Evolutionary conservation across 2,888 invertebrate species (phyloP).

Genomic region (Eudemis profundana): DNA sequence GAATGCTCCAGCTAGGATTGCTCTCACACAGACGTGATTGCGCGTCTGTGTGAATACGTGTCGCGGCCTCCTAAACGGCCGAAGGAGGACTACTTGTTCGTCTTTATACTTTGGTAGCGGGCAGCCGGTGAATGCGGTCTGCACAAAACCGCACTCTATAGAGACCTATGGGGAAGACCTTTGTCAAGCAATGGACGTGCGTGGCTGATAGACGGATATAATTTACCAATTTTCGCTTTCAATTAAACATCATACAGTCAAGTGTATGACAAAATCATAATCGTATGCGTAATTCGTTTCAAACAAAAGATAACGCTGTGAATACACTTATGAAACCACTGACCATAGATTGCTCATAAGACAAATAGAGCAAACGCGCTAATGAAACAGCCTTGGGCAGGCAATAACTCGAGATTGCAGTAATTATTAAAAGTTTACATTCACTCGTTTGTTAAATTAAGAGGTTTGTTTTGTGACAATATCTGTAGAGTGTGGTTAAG

Average conservation of each 20-base stretch:
- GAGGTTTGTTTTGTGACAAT: not conserved
- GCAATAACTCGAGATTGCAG: conserved; percentile 13
- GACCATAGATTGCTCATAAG: conserved; percentile 25
- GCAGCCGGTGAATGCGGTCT: no score
- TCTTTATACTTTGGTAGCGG: no score
- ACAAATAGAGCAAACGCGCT: conserved; percentile 42
- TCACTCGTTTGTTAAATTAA: conserved; percentile 19
- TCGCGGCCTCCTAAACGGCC: no score
- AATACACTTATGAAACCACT: conserved; percentile 31
- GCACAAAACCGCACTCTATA: no score
- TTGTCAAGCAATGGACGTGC: no score
- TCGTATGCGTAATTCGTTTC: not conserved
- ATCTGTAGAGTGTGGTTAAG: not conserved
- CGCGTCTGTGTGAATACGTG: no score
- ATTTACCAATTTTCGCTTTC: no score
- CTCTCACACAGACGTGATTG: no score
- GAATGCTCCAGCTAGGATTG: no score
- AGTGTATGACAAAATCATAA: not conserved
- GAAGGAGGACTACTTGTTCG: no score
- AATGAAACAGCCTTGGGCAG: conserved; percentile 37
- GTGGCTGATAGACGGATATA: no score
- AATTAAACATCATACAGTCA: not conserved
- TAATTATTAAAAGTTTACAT: conserved; percentile 34
- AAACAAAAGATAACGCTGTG: not conserved
- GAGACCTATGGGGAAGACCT: no score